Percentiles rank a stretch among this genome's conserved stretches.
These are phyloP conservation scores for Odontothrips loti DNA, from an alignment of 2,888 invertebrate genomes.

Conservation along the genomic window DNA sequence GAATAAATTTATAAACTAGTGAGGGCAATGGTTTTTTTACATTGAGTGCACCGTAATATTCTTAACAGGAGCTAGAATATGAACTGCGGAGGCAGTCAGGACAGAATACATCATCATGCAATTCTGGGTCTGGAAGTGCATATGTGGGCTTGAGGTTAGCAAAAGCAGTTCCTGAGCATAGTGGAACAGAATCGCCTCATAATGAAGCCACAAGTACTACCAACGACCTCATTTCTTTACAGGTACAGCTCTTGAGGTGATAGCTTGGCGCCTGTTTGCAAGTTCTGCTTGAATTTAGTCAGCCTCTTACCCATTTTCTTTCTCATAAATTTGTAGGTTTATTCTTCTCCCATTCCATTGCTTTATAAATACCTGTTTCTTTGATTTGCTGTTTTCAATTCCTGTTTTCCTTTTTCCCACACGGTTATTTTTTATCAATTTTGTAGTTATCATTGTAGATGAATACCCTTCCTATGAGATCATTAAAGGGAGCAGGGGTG, in stretches of 20 bases:
- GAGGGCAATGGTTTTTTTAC: neutral
- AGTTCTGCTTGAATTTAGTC: neutral
- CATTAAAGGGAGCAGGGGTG: too few species aligned
- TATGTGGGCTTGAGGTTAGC: constrained; percentile 72
- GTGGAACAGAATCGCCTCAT: constrained; percentile 22
- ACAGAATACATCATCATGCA: constrained; percentile 53
- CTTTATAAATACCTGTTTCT: too few species aligned
- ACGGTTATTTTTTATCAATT: too few species aligned
- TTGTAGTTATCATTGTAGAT: too few species aligned
- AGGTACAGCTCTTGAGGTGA: constrained; percentile 11
- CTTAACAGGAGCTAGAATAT: constrained; percentile 60
- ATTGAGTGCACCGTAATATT: neutral
- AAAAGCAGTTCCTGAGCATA: constrained; percentile 49
- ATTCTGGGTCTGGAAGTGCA: constrained; percentile 63
- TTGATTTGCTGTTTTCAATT: too few species aligned
- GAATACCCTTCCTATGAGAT: too few species aligned
- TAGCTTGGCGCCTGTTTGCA: constrained; percentile 8
- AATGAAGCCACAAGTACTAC: constrained; percentile 16
- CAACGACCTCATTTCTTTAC: constrained; percentile 24
- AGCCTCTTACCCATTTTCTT: neutral
- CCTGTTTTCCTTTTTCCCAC: too few species aligned
- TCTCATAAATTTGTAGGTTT: too few species aligned
- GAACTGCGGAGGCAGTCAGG: constrained; percentile 64
- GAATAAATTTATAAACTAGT: too few species aligned
- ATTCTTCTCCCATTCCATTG: too few species aligned